phyloP scores from a whole-genome alignment of 35 echinoderm and acorn worm genomes.

The Eucidaris tribuloides region DNA sequence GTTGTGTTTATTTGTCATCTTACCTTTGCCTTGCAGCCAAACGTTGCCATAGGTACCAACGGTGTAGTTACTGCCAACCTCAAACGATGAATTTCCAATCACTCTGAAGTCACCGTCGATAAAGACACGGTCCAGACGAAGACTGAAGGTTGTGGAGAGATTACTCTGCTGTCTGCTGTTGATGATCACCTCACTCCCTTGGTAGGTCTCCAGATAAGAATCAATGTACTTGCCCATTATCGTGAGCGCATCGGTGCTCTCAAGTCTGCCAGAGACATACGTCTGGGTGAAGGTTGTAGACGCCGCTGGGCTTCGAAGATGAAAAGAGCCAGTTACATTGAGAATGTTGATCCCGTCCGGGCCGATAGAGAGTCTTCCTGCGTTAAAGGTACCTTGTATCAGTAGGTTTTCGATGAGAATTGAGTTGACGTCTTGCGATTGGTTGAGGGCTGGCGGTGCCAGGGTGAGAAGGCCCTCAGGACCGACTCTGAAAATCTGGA shows the following conservation, averaged over 20 bases:
- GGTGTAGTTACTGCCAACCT: constrained; percentile 1
- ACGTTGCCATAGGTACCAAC: constrained; percentile 25
- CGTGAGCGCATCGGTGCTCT: neutral
- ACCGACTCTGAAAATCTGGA: constrained; percentile 37
- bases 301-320: constrained; percentile 12
- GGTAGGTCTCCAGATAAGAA: neutral
- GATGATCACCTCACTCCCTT: neutral
- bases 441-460: neutral
- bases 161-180: neutral
- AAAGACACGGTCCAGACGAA: neutral
- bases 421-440: constrained; percentile 2
- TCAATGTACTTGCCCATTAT: neutral
- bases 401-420: constrained; percentile 15
- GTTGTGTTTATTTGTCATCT: too few species aligned
- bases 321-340: neutral
- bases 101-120: neutral
- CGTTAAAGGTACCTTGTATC: constrained; percentile 55
- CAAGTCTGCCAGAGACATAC: neutral
- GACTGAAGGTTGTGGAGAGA: neutral
- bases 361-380: constrained; percentile 36
- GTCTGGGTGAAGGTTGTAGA: neutral
- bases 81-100: neutral
- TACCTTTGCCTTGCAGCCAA: neutral
- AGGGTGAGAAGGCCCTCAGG: constrained; percentile 21
- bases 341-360: constrained; percentile 19